Evolutionary conservation across 2,113 vertebrate genomes (phyloP).

Genomic region (Nothocercus julius): DNA sequence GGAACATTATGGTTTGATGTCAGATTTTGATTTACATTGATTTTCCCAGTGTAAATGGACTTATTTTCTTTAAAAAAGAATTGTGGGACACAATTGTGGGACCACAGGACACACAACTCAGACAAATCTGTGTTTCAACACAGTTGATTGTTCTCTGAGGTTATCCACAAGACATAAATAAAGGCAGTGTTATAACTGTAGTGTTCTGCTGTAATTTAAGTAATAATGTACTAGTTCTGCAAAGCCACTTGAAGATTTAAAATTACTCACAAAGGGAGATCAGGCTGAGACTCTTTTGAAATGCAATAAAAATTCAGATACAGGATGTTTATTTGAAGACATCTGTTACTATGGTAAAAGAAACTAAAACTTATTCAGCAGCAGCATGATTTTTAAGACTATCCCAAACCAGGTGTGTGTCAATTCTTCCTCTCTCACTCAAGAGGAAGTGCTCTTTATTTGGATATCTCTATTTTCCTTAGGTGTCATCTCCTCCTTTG

Average conservation of each 20-base stretch:
- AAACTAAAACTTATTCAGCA: neutral
- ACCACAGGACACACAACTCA: neutral
- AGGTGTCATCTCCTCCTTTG: neutral
- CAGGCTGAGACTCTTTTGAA: neutral
- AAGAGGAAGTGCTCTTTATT: neutral
- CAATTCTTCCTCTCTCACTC: neutral
- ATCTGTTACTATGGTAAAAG: neutral
- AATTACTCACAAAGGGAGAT: neutral
- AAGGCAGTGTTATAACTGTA: neutral
- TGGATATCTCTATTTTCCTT: neutral
- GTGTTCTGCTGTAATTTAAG: neutral
- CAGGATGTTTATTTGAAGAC: neutral
- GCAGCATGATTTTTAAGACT: neutral
- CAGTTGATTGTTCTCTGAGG: neutral
- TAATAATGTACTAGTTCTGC: neutral
- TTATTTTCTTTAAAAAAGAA: neutral
- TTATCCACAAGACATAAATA: neutral
- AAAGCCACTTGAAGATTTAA: neutral
- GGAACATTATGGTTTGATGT: neutral
- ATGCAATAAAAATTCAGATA: neutral
- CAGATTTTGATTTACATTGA: neutral
- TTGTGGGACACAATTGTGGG: neutral
- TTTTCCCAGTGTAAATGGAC: neutral
- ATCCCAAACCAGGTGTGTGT: neutral
- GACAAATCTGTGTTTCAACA: neutral